phyloP scores from a whole-genome alignment of 2,888 invertebrate species.

The Agriopis marginaria region DNA sequence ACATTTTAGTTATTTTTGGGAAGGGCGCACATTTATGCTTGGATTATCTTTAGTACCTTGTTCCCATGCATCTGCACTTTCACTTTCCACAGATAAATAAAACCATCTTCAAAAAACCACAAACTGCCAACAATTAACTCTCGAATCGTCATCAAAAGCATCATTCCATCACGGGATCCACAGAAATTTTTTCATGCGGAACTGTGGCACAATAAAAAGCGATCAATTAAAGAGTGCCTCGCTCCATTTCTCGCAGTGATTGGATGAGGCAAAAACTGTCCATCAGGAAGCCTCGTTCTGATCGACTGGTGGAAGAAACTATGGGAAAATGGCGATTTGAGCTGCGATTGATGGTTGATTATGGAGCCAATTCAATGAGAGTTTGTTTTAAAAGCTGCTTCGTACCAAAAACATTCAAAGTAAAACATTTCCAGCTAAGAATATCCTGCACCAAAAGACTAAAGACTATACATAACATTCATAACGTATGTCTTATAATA shows the following conservation, averaged over 20 bases:
- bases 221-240: conserved; percentile 66
- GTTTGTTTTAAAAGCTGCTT: neutral
- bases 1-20: too few species aligned
- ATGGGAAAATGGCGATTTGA: conserved; percentile 52
- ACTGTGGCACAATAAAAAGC: conserved; percentile 61
- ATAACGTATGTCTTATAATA: neutral
- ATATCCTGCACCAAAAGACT: neutral
- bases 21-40: too few species aligned
- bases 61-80: too few species aligned
- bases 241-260: conserved; percentile 76
- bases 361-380: neutral
- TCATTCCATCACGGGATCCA: conserved; percentile 34
- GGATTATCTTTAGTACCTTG: too few species aligned
- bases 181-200: conserved; percentile 59
- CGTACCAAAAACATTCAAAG: neutral
- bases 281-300: conserved; percentile 70
- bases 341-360: conserved; percentile 9
- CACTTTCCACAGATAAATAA: neutral
- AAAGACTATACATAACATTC: too few species aligned
- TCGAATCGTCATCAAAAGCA: conserved; percentile 21
- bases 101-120: neutral
- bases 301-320: conserved; percentile 60
- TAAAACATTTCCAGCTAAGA: neutral
- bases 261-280: conserved; percentile 65
- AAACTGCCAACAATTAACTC: neutral